Base-by-base conservation (phyloP, 2,797 vertebrate species). In the Staurois parvus region DNA sequence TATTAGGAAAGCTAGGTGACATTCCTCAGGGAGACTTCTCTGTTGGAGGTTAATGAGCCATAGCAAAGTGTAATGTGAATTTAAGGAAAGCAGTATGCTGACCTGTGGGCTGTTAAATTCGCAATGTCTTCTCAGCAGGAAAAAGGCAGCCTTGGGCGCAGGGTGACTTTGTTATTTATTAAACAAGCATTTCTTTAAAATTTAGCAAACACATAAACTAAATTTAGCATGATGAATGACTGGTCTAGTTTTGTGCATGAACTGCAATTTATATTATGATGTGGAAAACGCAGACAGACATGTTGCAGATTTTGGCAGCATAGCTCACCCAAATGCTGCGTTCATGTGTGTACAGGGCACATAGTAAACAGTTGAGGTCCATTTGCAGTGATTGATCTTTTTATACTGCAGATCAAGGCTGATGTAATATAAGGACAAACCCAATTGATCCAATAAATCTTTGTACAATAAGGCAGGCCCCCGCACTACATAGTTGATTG, bases 21-120 rank as follows among this genome's bases (percentile, higher is more conserved):
- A 52, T 69, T 76, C 9, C 62, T 19, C 13, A 68, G 17, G 6
- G 17, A 76, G 15, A 24, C 19, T 19, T 40, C 64, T 37, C 73
- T 40, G 15, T 4, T 0, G n/a, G 70, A 76, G 56, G 29, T 68
- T 69, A 84, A 76, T 8, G 30, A 84, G n/a, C 73, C 81, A 56
- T 76, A 73, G 40, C 81, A 69, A 3, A 40, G 24, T 29, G 66
- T 84, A 59, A 84, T 84, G 48, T 28, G 73, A 40, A 48, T 70
- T 6, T 69, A 13, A 56, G 30, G 40, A 40, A 64, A 76, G 56
- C 73, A 76, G 45, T 76, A 76, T 69, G 64, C 19, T 76, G 30
- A 76, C 64, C 81, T 52, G 29, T 68, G 42, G 81, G 29, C 81
- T 76, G 21, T 32, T 68, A 26, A 28, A 76, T 69, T 56, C 28